Percentiles rank a stretch among this genome's conserved stretches.
These are phyloP conservation scores for Hydrozoanthus tunicans DNA, from an alignment of 64 coral and sea anemone species.

Conservation along the genomic window DNA sequence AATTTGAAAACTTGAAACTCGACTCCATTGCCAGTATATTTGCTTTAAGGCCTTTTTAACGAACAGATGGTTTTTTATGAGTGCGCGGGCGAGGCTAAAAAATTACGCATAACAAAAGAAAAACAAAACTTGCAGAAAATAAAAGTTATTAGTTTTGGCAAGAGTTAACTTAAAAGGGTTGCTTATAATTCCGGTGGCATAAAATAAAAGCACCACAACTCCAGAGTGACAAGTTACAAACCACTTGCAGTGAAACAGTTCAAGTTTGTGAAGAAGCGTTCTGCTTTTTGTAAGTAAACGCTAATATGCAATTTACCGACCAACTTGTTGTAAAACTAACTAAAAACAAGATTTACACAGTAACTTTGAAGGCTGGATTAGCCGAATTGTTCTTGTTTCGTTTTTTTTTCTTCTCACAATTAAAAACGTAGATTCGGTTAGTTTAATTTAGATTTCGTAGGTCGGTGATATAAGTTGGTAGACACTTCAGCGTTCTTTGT, in stretches of 20 bases:
- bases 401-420: background rate
- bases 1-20: background rate
- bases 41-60: background rate
- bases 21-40: background rate
- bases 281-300: background rate
- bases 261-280: background rate
- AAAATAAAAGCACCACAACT: slow-evolving; percentile 1
- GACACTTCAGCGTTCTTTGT: background rate
- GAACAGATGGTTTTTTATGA: slow-evolving; percentile 21
- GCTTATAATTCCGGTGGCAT: background rate
- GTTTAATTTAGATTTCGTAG: background rate
- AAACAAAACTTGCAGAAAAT: slow-evolving; percentile 37
- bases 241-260: background rate
- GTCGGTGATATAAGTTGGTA: background rate
- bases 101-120: slow-evolving; percentile 35
- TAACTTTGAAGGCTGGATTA: background rate
- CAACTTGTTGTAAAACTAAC: background rate
- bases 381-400: background rate
- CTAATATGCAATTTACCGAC: background rate
- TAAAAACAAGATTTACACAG: background rate
- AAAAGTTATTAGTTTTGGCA: slow-evolving; percentile 17
- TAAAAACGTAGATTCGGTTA: background rate
- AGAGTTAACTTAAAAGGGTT: slow-evolving; percentile 9
- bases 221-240: background rate
- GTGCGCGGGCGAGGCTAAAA: slow-evolving; percentile 28